phyloP scores from a whole-genome alignment of 2,797 vertebrate species.

The Tokudaia muenninki region DNA sequence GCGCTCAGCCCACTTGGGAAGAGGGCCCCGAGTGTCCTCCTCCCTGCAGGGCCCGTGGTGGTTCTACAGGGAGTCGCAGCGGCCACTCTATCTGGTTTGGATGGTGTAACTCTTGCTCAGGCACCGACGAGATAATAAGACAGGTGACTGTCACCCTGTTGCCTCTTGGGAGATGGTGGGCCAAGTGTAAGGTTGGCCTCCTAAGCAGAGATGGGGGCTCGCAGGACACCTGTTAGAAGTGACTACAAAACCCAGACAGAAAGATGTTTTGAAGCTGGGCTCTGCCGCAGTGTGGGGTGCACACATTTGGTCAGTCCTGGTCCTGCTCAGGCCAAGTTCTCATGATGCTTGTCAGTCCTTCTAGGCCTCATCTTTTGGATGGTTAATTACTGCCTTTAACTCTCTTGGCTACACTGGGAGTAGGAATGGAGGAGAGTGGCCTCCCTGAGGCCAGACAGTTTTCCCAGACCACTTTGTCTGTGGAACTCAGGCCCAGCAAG shows the following conservation, averaged over 20 bases:
- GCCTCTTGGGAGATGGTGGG: background rate
- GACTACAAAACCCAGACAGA: accelerated
- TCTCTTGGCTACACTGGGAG: accelerated
- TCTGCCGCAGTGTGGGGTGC: no score
- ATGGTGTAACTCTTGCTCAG: background rate
- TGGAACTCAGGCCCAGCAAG: no score
- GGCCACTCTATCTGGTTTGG: accelerated
- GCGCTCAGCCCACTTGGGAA: background rate
- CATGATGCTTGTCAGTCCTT: background rate
- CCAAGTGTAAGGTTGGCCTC: accelerated
- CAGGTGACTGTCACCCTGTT: accelerated
- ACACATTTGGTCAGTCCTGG: background rate
- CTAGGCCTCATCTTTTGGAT: background rate
- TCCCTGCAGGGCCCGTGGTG: background rate
- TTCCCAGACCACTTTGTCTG: background rate
- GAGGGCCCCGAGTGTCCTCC: background rate
- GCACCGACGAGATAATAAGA: background rate
- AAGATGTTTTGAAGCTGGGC: accelerated
- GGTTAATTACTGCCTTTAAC: accelerated
- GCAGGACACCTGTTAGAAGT: accelerated
- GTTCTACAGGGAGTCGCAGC: accelerated
- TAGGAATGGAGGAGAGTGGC: accelerated
- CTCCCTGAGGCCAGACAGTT: accelerated
- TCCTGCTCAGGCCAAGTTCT: background rate
- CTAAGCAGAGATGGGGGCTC: background rate